These are phyloP conservation scores for Prenolepis imparis DNA, from an alignment of 2,888 invertebrate genomes.

Conservation along the genomic window DNA sequence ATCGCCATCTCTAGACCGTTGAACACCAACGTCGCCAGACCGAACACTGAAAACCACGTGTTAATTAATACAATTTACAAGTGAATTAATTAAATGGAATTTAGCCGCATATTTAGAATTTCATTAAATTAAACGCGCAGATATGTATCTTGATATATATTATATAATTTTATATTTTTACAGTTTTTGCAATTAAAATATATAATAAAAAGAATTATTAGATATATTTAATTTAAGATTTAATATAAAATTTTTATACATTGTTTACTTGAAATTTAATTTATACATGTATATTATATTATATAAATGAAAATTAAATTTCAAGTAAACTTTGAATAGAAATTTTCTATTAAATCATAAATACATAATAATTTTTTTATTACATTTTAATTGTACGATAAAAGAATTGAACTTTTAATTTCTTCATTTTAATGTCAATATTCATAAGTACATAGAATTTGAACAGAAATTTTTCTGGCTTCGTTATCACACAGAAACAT, in stretches of 20 bases:
- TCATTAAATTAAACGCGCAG: not conserved
- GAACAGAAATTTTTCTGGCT: not conserved
- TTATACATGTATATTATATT: no score
- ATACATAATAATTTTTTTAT: not conserved
- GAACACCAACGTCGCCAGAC: slow-evolving; percentile 87
- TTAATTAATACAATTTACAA: not conserved
- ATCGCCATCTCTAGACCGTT: slow-evolving; percentile 88
- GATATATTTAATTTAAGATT: no score
- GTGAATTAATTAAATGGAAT: not conserved
- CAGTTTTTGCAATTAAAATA: no score
- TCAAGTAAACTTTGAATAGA: not conserved
- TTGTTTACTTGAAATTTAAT: no score
- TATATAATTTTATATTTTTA: no score
- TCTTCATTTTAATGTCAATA: not conserved
- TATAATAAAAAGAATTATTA: no score
- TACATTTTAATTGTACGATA: not conserved
- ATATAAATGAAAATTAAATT: not conserved
- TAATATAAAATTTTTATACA: no score
- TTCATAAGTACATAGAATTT: not conserved
- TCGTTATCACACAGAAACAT: not conserved
- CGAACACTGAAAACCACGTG: slow-evolving; percentile 85
- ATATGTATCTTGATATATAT: not conserved
- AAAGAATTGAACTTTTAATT: not conserved
- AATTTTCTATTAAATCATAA: not conserved
- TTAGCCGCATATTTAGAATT: not conserved